Conservation (phyloP, 1,140 invertebrate genomes). For the Acromyrmex charruanus region DNA sequence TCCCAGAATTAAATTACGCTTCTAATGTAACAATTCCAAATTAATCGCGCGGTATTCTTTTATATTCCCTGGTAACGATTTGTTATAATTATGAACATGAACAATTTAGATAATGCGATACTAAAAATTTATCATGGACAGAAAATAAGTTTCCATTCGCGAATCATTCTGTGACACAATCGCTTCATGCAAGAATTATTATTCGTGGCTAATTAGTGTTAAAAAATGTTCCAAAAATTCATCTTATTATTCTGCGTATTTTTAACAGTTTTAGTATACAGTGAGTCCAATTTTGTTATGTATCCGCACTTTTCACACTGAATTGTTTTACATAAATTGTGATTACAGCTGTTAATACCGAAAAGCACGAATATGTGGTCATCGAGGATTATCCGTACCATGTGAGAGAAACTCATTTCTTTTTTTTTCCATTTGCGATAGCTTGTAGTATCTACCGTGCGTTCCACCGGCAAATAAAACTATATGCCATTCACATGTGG, state of each 20-base stretch:
- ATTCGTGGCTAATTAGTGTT: background rate
- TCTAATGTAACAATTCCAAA: conserved; percentile 5
- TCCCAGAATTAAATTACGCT: background rate
- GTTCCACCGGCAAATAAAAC: conserved; percentile 18
- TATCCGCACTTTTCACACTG: too few species aligned
- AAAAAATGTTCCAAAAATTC: conserved; percentile 42
- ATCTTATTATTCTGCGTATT: conserved; percentile 31
- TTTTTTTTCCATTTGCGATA: background rate
- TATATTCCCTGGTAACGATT: conserved; percentile 33
- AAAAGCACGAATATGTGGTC: conserved; percentile 47
- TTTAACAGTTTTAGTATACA: background rate
- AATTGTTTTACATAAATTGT: conserved; percentile 52
- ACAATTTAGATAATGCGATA: conserved; percentile 44
- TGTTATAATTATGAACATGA: background rate
- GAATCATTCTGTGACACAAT: background rate
- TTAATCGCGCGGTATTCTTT: conserved; percentile 45
- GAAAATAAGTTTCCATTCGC: background rate
- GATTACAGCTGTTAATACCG: conserved; percentile 42
- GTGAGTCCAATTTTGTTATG: conserved; percentile 46
- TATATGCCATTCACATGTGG: conserved; percentile 49
- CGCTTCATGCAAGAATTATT: background rate
- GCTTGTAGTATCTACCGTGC: conserved; percentile 14
- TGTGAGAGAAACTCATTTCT: conserved; percentile 65
- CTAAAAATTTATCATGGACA: conserved; percentile 26
- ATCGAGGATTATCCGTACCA: conserved; percentile 72